Conservation (phyloP, 2,888 invertebrate species). For the Crossocerus cetratus region DNA sequence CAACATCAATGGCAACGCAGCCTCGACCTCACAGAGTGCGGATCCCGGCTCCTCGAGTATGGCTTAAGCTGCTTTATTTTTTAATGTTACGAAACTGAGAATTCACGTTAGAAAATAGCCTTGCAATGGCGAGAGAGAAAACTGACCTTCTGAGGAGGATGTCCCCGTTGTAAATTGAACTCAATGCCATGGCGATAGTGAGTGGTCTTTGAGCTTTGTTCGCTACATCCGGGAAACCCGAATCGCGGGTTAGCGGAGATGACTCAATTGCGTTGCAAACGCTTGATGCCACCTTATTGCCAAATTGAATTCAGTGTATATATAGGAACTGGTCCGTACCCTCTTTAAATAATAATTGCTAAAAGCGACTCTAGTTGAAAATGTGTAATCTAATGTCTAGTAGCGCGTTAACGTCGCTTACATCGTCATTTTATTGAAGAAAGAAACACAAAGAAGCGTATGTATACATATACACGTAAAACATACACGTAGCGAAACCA, state of each 20-base stretch:
- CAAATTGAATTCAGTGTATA: constrained; percentile 66
- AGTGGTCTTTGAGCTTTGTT: constrained; percentile 44
- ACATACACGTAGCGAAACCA: constrained; percentile 16
- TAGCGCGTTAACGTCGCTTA: constrained; percentile 66
- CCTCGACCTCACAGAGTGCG: constrained; percentile 71
- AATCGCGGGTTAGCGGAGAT: constrained; percentile 24
- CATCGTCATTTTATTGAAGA: constrained; percentile 64
- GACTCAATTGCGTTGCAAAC: constrained; percentile 35
- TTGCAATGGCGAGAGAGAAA: constrained; percentile 27
- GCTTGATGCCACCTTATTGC: constrained; percentile 57
- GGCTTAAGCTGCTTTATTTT: constrained; percentile 68
- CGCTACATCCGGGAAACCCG: constrained; percentile 32
- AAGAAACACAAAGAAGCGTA: constrained; percentile 19
- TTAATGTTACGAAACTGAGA: constrained; percentile 41
- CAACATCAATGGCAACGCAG: constrained; percentile 70
- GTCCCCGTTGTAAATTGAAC: constrained; percentile 67
- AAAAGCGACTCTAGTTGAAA: constrained; percentile 51
- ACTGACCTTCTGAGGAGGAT: constrained; percentile 65
- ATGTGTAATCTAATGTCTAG: constrained; percentile 61
- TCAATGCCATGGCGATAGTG: constrained; percentile 45
- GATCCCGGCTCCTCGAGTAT: constrained; percentile 75
- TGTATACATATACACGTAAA: constrained; percentile 30
- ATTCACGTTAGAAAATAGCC: constrained; percentile 39
- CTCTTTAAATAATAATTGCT: constrained; percentile 54
- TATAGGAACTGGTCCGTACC: constrained; percentile 63